A percentile compares a stretch with the other conserved stretches of the same genome.
Conservation (phyloP, 2,113 vertebrate species). For the Platysteira castanea region DNA sequence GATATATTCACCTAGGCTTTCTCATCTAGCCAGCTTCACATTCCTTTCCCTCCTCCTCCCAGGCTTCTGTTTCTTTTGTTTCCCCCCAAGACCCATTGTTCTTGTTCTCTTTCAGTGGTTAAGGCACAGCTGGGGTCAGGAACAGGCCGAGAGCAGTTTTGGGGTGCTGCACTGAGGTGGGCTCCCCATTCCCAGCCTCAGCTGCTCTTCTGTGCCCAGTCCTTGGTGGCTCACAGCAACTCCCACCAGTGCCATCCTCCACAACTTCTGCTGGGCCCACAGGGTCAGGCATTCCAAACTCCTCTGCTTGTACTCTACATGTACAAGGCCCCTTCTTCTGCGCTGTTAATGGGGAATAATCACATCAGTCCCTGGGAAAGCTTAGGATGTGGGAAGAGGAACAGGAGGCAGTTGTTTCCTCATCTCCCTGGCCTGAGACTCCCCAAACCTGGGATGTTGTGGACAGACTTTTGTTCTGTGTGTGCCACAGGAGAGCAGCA, state of each 20-base stretch:
- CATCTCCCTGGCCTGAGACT: too few relatives aligned
- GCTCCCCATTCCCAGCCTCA: not conserved
- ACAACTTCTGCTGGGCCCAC: not conserved
- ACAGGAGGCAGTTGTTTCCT: not conserved
- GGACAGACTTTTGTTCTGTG: not conserved
- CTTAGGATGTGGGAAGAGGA: not conserved
- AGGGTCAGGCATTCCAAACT: not conserved
- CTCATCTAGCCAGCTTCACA: constrained; percentile 34
- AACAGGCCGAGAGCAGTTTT: not conserved
- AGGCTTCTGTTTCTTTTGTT: constrained; percentile 16
- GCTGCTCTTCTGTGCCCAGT: not conserved
- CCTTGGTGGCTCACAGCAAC: not conserved
- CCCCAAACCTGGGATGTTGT: not conserved
- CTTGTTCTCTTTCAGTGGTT: not conserved
- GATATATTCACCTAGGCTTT: constrained; percentile 50
- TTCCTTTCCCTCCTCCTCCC: constrained; percentile 13
- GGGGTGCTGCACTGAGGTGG: not conserved
- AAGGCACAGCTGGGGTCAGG: not conserved
- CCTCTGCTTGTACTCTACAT: not conserved
- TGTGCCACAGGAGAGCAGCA: not conserved
- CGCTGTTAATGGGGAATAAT: not conserved
- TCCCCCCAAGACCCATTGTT: not conserved
- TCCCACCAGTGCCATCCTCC: not conserved
- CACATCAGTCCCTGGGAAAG: not conserved
- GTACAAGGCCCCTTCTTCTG: not conserved